These are phyloP conservation scores for Macrobrachium rosenbergii DNA, from an alignment of 1,140 invertebrate species.

Conservation along the genomic window DNA sequence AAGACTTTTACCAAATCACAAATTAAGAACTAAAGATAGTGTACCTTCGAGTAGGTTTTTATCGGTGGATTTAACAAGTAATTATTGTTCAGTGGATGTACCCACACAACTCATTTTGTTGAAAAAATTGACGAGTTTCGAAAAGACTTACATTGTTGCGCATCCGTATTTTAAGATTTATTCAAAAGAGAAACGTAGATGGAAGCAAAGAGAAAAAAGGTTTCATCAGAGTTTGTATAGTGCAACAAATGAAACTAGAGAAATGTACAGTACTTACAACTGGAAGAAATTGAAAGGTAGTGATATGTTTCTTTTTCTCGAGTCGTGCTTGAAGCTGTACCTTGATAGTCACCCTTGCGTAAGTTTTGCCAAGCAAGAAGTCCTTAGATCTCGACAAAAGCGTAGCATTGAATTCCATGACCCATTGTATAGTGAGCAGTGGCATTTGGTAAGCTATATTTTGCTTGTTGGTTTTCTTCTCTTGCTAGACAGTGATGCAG, in stretches of 20 bases:
- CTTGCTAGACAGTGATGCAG: not conserved
- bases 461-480: conserved; percentile 4
- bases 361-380: conserved; percentile 51
- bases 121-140: conserved; percentile 41
- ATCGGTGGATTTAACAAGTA: not conserved
- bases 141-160: conserved; percentile 53
- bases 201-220: no score
- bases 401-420: conserved; percentile 60
- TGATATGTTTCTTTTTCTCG: not conserved
- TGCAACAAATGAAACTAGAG: no score
- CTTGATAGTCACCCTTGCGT: conserved; percentile 48
- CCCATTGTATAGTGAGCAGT: conserved; percentile 61
- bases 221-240: no score
- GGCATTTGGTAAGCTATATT: conserved; percentile 59
- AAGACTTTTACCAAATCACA: not conserved
- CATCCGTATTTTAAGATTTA: conserved; percentile 55
- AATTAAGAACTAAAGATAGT: not conserved
- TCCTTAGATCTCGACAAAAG: conserved; percentile 47
- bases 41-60: not conserved
- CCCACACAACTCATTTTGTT: conserved; percentile 46
- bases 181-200: not conserved
- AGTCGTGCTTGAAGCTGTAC: conserved; percentile 36
- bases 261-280: no score
- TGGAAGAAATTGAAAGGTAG: no score
- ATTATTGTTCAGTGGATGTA: conserved; percentile 14